Evolutionary conservation across 2,113 vertebrate genomes (phyloP).

Genomic region (Rhinoptilus africanus): DNA sequence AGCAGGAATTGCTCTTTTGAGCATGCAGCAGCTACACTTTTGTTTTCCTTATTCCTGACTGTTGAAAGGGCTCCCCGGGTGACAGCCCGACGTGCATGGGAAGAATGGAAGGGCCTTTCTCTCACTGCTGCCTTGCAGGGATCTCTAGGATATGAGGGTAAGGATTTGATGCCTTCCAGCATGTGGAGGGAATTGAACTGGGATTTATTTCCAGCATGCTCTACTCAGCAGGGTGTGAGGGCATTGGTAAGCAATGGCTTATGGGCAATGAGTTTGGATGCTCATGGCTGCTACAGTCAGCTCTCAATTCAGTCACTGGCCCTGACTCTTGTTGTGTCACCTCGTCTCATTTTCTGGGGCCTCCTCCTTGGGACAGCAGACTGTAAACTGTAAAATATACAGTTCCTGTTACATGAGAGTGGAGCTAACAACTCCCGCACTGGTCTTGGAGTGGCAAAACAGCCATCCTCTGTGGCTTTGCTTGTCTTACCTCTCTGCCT

Average conservation of each 20-base stretch:
- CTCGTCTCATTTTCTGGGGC: not conserved
- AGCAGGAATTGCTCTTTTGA: not conserved
- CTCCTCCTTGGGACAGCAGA: not conserved
- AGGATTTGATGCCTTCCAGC: not conserved
- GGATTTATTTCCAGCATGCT: not conserved
- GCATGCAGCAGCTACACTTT: not conserved
- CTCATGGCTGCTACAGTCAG: not conserved
- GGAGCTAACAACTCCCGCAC: not conserved
- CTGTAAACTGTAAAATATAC: no score
- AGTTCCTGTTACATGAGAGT: not conserved
- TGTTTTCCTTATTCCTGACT: not conserved
- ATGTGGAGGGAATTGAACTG: not conserved
- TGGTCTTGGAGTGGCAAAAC: not conserved
- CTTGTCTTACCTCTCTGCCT: not conserved
- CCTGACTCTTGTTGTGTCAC: not conserved
- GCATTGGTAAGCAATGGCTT: not conserved
- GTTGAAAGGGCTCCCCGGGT: not conserved
- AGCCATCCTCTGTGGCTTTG: not conserved
- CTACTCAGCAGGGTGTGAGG: not conserved
- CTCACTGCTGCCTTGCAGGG: not conserved
- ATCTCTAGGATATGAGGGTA: not conserved
- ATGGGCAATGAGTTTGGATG: not conserved
- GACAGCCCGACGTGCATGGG: not conserved
- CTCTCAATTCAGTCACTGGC: not conserved
- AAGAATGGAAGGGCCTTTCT: not conserved